Evolutionary conservation across 1,140 invertebrate species (phyloP), one percentile per base, ranked within the genome.

Genomic region (Drosophila subobscura): DNA sequence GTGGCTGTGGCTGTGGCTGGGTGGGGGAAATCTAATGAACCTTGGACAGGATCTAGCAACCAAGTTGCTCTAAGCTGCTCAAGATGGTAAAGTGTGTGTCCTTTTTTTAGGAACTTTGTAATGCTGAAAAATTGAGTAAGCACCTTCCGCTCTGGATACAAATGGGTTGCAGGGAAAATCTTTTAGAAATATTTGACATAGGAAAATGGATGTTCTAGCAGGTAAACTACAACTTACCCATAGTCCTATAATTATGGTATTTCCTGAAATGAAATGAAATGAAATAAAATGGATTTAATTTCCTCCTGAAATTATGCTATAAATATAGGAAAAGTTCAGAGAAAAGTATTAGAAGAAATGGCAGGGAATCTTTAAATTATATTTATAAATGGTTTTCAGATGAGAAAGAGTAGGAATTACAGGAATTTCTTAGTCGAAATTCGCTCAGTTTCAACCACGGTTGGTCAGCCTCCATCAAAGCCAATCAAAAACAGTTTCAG

Each of bases 21-120:
- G 16, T 20, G 16, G 16, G 23, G 60, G 44, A 20, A 63, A 59
- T 54, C 68, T 86, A 85, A 86, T 81, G 80, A 81, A 80, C 59
- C 64, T 29, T 64, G 8, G 41, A 50, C 61, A 16, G 25, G 5
- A 5, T 1, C 25, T 5, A 27, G 25, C 1, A 27, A 2, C 33
- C 33, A 44, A 23, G 33, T 44, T 46, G 49, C 57, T 66, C 45
- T 47, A 37, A 47, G 40, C 25, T 67, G 47, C 40, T 66, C 8
- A 46, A 46, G 29, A 53, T 8, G 23, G 14, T 47, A 16, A 55
- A 6, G 12, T 44, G 46, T 51, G 16, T 25, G n/a, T 63, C 8
- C 33, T n/a, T n/a, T n/a, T n/a, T n/a, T n/a, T 64, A 52, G 3
- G 25, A 23, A 51, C 65, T 33, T 25, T 7, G 20, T 5, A 40